These are phyloP conservation scores for Melikaiella ostensackeni DNA, from an alignment of 2,888 invertebrate species.

Conservation along the genomic window DNA sequence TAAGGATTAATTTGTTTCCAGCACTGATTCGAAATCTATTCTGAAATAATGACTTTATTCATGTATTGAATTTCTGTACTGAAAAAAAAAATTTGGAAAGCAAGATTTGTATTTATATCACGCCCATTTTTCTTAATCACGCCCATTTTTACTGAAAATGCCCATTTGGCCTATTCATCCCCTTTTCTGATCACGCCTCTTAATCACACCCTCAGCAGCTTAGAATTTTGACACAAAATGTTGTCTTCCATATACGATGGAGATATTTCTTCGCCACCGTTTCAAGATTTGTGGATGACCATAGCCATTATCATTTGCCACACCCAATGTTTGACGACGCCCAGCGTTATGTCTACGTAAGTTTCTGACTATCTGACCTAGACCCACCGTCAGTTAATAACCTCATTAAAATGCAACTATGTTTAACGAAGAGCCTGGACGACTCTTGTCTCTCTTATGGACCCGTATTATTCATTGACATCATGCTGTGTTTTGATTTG, in stretches of 20 bases:
- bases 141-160: too few species aligned
- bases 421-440: constrained; percentile 19
- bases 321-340: too few species aligned
- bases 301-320: too few species aligned
- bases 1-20: background rate
- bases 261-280: too few species aligned
- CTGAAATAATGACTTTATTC: background rate
- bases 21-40: background rate
- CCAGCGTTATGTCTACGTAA: constrained; percentile 21
- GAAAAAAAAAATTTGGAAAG: background rate
- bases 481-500: background rate
- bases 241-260: too few species aligned
- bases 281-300: too few species aligned
- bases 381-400: constrained; percentile 52
- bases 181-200: too few species aligned
- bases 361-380: constrained; percentile 45
- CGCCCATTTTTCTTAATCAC: too few species aligned
- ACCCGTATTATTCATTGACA: constrained; percentile 14
- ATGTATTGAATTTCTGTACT: background rate
- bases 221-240: too few species aligned
- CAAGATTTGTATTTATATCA: background rate
- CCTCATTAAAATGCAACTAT: constrained; percentile 55
- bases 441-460: constrained; percentile 35
- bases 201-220: too few species aligned
- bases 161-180: too few species aligned